Percentiles rank a stretch among this genome's conserved stretches.
Evolutionary conservation across 2,797 vertebrate genomes (phyloP).

Genomic region (Cetoscarus ocellatus): DNA sequence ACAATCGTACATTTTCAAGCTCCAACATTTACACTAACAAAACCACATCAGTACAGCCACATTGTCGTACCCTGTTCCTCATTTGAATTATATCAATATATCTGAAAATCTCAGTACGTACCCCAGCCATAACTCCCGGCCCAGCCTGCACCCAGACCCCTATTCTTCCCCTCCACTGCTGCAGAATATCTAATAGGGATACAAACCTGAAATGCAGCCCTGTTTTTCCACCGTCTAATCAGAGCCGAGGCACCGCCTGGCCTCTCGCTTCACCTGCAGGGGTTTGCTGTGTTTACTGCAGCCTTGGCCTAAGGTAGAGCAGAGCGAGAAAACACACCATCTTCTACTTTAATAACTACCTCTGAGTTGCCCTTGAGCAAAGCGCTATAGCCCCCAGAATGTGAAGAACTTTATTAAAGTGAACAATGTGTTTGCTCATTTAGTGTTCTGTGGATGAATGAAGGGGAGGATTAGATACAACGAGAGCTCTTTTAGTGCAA

Average conservation of each 20-base stretch:
- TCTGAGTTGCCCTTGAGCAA: slow-evolving; percentile 38
- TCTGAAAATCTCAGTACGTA: too few species aligned
- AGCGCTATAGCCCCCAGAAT: slow-evolving; percentile 6
- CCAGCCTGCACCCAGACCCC: not conserved
- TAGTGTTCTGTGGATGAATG: not conserved
- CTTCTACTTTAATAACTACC: slow-evolving; percentile 5
- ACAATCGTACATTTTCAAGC: too few species aligned
- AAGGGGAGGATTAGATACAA: not conserved
- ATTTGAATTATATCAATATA: too few species aligned
- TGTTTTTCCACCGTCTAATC: slow-evolving; percentile 34
- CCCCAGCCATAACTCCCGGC: too few species aligned
- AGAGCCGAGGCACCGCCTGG: slow-evolving; percentile 48
- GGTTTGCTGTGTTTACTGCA: slow-evolving; percentile 47
- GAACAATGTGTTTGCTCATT: not conserved
- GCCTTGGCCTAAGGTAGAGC: slow-evolving; percentile 23
- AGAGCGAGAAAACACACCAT: not conserved
- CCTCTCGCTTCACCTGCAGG: slow-evolving; percentile 43
- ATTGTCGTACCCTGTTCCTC: too few species aligned
- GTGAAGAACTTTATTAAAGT: slow-evolving; percentile 9
- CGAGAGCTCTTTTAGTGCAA: not conserved
- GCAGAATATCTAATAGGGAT: slow-evolving; percentile 8
- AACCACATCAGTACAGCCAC: too few species aligned
- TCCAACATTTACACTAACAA: too few species aligned
- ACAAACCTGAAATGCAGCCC: slow-evolving; percentile 22
- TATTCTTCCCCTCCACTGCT: not conserved